A percentile compares a stretch with the other conserved stretches of the same genome.
phyloP scores from a whole-genome alignment of 2,797 vertebrate genomes.

The Lepidocolaptes lacrymiger region DNA sequence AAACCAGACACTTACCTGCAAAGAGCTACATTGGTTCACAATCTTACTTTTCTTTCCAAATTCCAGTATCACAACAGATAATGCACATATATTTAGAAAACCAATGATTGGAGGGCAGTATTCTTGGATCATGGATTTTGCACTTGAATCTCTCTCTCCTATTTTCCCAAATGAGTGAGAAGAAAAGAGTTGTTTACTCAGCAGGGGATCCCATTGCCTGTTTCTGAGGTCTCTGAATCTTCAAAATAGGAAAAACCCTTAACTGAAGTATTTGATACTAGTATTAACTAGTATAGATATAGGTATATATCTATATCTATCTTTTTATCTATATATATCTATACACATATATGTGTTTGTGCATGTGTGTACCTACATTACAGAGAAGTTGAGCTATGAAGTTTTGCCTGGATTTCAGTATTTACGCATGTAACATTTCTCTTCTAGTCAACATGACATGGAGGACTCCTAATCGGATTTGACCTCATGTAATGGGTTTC shows the following conservation, averaged over 20 bases:
- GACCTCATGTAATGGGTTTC: neutral
- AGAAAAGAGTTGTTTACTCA: neutral
- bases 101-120: rapidly evolving
- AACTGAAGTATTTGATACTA: neutral
- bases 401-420: neutral
- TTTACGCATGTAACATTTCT: neutral
- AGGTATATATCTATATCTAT: neutral
- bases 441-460: neutral
- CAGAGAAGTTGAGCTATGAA: neutral
- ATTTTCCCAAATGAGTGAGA: neutral
- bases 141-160: neutral
- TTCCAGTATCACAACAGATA: neutral
- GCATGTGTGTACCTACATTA: rapidly evolving
- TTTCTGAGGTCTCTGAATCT: neutral
- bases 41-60: neutral
- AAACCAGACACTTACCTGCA: neutral
- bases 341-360: neutral
- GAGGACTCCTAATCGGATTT: neutral
- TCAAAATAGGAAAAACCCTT: neutral
- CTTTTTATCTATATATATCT: too few species aligned
- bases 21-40: neutral
- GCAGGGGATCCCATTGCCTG: neutral
- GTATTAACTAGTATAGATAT: neutral
- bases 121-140: neutral
- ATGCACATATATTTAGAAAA: neutral